Percentiles rank a stretch among this genome's conserved stretches.
These are phyloP conservation scores for Torymus tubicola DNA, from an alignment of 2,888 invertebrate species.

Conservation along the genomic window DNA sequence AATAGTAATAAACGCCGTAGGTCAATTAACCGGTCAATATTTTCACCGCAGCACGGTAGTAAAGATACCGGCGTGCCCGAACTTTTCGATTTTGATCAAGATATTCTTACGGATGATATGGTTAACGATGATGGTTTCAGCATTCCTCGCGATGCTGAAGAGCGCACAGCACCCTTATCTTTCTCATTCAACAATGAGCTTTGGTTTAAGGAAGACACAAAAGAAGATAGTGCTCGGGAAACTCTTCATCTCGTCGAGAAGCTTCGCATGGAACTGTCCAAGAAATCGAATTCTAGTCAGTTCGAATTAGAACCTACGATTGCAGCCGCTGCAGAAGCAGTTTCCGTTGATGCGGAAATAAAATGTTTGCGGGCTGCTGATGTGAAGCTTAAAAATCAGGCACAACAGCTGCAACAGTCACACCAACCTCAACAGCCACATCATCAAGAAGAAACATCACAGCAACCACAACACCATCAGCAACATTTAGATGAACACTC, in stretches of 20 bases:
- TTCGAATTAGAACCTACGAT: conserved; percentile 68
- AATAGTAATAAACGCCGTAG: conserved; percentile 68
- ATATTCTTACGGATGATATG: conserved; percentile 81
- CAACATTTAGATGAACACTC: conserved; percentile 47
- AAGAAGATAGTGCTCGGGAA: conserved; percentile 89
- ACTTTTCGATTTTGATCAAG: conserved; percentile 81
- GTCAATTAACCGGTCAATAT: conserved; percentile 81
- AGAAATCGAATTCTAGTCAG: conserved; percentile 81
- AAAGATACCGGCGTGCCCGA: conserved; percentile 79
- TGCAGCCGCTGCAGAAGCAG: conserved; percentile 9
- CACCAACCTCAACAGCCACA: neutral
- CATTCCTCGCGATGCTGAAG: conserved; percentile 80
- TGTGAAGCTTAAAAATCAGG: conserved; percentile 52
- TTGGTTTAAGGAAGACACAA: conserved; percentile 86
- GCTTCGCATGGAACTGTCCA: conserved; percentile 84
- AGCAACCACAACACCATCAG: conserved; percentile 42
- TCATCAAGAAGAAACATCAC: conserved; percentile 6
- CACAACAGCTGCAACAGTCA: conserved; percentile 5
- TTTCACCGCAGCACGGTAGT: conserved; percentile 83
- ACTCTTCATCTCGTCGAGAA: conserved; percentile 91
- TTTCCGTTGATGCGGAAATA: conserved; percentile 22
- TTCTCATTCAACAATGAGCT: conserved; percentile 83
- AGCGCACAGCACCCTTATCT: conserved; percentile 79
- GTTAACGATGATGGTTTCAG: conserved; percentile 82
- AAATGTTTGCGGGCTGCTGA: conserved; percentile 32